A percentile compares a stretch with the other conserved stretches of the same genome.
phyloP scores from a whole-genome alignment of 2,888 invertebrate genomes.

The Drosophila mayaguana region DNA sequence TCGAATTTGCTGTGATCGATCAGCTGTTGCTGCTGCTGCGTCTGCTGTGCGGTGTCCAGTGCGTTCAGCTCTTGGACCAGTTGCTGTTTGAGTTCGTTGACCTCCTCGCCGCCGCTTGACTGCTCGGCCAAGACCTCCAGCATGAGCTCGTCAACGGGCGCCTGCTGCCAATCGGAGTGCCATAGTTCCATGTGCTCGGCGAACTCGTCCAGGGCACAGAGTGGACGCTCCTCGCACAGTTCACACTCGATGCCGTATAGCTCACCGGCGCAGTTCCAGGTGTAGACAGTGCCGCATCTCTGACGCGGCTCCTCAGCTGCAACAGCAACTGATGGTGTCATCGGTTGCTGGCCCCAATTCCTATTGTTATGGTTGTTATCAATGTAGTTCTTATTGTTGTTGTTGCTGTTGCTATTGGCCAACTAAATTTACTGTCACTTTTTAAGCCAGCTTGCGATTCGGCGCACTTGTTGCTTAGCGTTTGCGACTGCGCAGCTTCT shows the following conservation, averaged over 20 bases:
- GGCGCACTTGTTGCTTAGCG: conserved; percentile 47
- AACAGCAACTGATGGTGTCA: conserved; percentile 10
- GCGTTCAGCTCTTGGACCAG: conserved; percentile 63
- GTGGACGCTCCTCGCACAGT: conserved; percentile 78
- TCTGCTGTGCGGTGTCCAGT: conserved; percentile 23
- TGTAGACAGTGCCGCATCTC: conserved; percentile 77
- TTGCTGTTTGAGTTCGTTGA: conserved; percentile 69
- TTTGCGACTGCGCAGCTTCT: conserved; percentile 69
- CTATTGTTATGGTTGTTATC: conserved; percentile 4
- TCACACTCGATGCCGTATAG: conserved; percentile 78
- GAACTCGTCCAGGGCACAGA: conserved; percentile 77
- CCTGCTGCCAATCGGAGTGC: conserved; percentile 72
- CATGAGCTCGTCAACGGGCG: conserved; percentile 70
- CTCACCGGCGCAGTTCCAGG: conserved; percentile 79
- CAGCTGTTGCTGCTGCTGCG: conserved; percentile 2
- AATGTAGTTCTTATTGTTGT: neutral
- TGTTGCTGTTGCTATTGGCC: conserved; percentile 1
- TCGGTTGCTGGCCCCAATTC: neutral
- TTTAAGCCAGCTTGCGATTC: conserved; percentile 47
- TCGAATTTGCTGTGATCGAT: conserved; percentile 20
- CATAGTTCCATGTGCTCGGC: conserved; percentile 80
- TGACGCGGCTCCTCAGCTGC: conserved; percentile 47
- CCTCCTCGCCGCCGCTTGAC: conserved; percentile 55
- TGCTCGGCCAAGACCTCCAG: conserved; percentile 70
- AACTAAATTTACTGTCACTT: conserved; percentile 48